Evolutionary conservation across 2,888 invertebrate species (phyloP).

Genomic region (Leptopilina drosophilae): DNA sequence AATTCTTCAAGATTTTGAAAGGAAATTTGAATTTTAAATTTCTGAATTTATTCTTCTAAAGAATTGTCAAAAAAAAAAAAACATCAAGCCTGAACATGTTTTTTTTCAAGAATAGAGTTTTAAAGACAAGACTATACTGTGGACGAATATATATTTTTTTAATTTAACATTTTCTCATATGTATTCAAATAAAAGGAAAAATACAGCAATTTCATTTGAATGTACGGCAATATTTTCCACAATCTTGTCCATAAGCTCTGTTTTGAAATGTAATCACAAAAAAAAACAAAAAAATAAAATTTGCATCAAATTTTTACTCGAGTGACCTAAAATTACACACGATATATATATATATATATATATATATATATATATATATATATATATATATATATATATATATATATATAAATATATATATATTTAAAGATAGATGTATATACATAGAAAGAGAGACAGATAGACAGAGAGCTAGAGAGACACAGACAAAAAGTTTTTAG

Average conservation of each 20-base stretch:
- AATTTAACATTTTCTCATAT: neutral
- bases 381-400: neutral
- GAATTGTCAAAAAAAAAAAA: neutral
- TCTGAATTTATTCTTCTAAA: neutral
- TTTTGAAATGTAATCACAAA: slow-evolving; percentile 9
- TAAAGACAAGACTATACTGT: slow-evolving; percentile 21
- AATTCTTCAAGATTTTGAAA: neutral
- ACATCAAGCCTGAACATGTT: slow-evolving; percentile 17
- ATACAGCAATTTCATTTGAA: neutral
- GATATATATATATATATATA: too few species aligned
- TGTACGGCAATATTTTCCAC: neutral
- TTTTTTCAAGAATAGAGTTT: neutral
- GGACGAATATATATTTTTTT: neutral
- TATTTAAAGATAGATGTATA: slow-evolving; percentile 37
- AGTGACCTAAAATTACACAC: slow-evolving; percentile 38
- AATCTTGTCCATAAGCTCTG: slow-evolving; percentile 14
- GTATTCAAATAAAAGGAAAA: too few species aligned
- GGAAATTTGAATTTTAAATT: neutral
- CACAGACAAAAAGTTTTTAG: slow-evolving; percentile 39
- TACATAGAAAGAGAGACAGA: slow-evolving; percentile 45
- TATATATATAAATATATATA: slow-evolving; percentile 5
- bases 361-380: slow-evolving; percentile 41
- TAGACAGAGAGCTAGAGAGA: slow-evolving; percentile 31
- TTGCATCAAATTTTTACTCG: slow-evolving; percentile 18
- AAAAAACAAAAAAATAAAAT: neutral